Evolutionary conservation across 2,888 invertebrate genomes (phyloP).

Genomic region (Agonopterix subpropinquella): DNA sequence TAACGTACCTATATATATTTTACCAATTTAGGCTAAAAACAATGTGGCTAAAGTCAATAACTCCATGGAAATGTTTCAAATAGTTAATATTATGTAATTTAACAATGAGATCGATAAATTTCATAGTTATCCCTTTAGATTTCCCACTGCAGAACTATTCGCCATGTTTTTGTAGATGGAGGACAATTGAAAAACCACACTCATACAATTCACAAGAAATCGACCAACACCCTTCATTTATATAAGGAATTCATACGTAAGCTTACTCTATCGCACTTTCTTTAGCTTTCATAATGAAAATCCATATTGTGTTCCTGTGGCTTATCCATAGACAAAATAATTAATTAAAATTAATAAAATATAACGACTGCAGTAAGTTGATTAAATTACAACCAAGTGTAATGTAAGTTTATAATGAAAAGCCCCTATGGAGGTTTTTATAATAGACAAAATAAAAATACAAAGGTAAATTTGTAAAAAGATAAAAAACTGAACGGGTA

Average conservation of each 20-base stretch:
- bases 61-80: no score
- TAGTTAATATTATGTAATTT: no score
- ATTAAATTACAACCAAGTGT: slow-evolving; percentile 50
- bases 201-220: background rate
- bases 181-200: background rate
- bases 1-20: no score
- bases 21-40: no score
- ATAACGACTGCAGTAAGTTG: slow-evolving; percentile 62
- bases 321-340: slow-evolving; percentile 56
- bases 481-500: slow-evolving; percentile 62
- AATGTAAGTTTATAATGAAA: slow-evolving; percentile 71
- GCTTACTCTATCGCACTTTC: background rate
- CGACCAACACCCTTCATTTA: slow-evolving; percentile 1
- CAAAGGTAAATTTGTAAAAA: slow-evolving; percentile 74
- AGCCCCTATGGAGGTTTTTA: slow-evolving; percentile 73
- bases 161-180: background rate
- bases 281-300: slow-evolving; percentile 5
- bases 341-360: slow-evolving; percentile 49
- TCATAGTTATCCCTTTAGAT: no score
- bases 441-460: slow-evolving; percentile 64
- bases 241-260: background rate
- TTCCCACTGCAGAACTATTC: no score
- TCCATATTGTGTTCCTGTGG: slow-evolving; percentile 26
- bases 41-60: no score
- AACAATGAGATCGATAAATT: no score